Percentiles rank a stretch among this genome's conserved stretches.
These are phyloP conservation scores for Oreonectes daqikongensis DNA, from an alignment of 2,797 vertebrate genomes.

Conservation along the genomic window DNA sequence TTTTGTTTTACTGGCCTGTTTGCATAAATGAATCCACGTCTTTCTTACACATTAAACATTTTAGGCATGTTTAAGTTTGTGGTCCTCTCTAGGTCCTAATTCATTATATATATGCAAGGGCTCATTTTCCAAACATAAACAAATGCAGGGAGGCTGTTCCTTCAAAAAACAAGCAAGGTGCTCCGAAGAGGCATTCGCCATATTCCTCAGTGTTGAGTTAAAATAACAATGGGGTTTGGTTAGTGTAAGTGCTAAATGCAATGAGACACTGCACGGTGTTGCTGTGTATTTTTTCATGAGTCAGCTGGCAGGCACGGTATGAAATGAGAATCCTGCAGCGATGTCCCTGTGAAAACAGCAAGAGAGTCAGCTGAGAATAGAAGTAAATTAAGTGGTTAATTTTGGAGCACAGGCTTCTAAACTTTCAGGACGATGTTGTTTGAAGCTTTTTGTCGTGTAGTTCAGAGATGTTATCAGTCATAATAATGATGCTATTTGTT, in stretches of 20 bases:
- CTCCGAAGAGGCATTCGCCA: constrained; percentile 12
- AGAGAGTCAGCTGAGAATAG: constrained; percentile 13
- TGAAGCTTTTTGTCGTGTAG: background rate
- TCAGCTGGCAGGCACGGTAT: constrained; percentile 24
- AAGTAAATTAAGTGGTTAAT: background rate
- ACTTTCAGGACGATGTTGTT: background rate
- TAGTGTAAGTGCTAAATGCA: constrained; percentile 46
- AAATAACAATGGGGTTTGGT: constrained; percentile 41
- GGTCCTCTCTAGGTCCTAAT: background rate
- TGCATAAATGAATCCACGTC: background rate
- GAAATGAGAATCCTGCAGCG: constrained; percentile 26
- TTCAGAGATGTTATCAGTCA: background rate
- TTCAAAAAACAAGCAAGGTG: constrained; percentile 50
- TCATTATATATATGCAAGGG: constrained; percentile 17
- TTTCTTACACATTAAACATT: background rate
- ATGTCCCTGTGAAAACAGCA: constrained; percentile 28
- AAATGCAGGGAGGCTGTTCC: constrained; percentile 20
- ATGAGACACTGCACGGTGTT: constrained; percentile 16
- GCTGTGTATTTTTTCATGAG: constrained; percentile 32
- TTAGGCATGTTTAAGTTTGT: background rate
- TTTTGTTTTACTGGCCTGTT: background rate
- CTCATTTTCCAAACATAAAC: constrained; percentile 39
- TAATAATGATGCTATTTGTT: background rate
- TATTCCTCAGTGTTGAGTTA: constrained; percentile 49
- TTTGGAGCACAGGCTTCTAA: background rate